Conservation (phyloP, 1,140 invertebrate genomes). For the Saccostrea echinata region DNA sequence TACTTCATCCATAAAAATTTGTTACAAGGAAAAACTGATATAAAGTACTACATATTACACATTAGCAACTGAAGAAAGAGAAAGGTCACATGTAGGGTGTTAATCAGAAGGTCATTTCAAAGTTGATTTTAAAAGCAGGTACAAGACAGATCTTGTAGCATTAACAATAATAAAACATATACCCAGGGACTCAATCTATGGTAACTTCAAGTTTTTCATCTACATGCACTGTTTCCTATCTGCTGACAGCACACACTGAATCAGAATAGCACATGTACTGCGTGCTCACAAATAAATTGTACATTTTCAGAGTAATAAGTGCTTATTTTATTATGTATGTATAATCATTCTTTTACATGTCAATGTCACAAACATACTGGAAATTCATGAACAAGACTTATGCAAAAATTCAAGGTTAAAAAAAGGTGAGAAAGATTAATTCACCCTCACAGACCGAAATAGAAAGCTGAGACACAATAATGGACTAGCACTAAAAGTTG, state of each 20-base stretch:
- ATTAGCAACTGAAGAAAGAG: no score
- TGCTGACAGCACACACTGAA: not conserved
- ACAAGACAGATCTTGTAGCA: no score
- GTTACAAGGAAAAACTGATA: no score
- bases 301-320: not conserved
- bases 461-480: not conserved
- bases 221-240: not conserved
- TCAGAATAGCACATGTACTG: not conserved
- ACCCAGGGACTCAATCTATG: no score
- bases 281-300: not conserved
- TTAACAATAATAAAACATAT: no score
- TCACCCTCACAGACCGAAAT: not conserved
- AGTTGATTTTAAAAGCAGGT: no score
- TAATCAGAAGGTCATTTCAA: no score
- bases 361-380: not conserved
- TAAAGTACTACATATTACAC: no score
- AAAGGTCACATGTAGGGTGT: no score
- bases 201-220: no score
- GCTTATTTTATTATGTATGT: not conserved
- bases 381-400: not conserved
- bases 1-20: no score
- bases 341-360: not conserved
- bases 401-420: conserved; percentile 1
- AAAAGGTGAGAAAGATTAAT: conserved; percentile 4
- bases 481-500: not conserved